phyloP scores from a whole-genome alignment of 2,797 vertebrate genomes.

The Semaprochilodus insignis region DNA sequence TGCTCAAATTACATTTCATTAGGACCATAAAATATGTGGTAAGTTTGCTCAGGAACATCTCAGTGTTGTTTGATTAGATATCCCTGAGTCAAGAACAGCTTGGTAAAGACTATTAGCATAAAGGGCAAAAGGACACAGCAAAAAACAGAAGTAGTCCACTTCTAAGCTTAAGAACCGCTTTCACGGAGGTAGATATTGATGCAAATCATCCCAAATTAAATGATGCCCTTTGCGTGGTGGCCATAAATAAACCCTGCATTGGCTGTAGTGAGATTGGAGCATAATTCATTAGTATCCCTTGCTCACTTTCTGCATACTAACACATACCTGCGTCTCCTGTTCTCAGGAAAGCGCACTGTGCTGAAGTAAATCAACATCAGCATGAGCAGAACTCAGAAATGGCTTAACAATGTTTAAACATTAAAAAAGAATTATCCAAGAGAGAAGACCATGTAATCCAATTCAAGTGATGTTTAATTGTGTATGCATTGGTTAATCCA shows the following conservation, averaged over 20 bases:
- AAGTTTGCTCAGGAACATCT: background rate
- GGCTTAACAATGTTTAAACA: background rate
- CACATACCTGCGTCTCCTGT: constrained; percentile 24
- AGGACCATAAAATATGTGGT: background rate
- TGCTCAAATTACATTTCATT: background rate
- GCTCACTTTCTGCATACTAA: constrained; percentile 48
- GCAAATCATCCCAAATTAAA: constrained; percentile 68
- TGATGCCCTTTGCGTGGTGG: constrained; percentile 51
- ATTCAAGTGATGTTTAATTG: background rate
- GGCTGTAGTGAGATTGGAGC: constrained; percentile 59
- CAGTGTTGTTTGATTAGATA: background rate
- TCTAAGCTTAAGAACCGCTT: constrained; percentile 43
- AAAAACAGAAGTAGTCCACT: constrained; percentile 38
- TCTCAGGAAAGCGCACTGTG: background rate
- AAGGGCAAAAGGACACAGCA: constrained; percentile 42
- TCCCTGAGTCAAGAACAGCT: constrained; percentile 11
- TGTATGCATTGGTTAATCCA: background rate
- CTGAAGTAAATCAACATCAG: background rate
- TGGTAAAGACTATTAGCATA: constrained; percentile 38
- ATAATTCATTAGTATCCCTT: constrained; percentile 64
- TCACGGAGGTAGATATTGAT: constrained; percentile 59
- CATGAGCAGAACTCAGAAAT: background rate
- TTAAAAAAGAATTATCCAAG: background rate
- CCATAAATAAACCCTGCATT: constrained; percentile 69
- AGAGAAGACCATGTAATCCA: background rate